Evolutionary conservation across 2,888 invertebrate genomes (phyloP).

Genomic region (Terebella lapidaria): DNA sequence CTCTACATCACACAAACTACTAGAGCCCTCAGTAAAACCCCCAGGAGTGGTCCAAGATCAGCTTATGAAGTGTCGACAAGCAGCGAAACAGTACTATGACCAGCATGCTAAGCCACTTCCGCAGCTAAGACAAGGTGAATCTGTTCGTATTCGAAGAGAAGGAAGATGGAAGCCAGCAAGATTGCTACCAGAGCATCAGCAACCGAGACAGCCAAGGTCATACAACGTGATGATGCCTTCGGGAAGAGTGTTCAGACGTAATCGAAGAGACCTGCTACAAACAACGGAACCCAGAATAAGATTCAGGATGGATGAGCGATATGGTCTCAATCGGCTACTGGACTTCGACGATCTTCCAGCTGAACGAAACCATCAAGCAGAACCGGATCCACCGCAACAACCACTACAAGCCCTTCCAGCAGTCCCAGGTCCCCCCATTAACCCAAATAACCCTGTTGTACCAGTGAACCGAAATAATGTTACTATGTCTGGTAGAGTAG

Average conservation of each 20-base stretch:
- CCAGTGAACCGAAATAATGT: too few relatives aligned
- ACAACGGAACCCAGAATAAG: neutral
- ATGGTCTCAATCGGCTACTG: too few relatives aligned
- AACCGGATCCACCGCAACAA: too few relatives aligned
- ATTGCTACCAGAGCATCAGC: neutral
- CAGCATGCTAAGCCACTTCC: neutral
- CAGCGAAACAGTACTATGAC: neutral
- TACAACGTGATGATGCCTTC: neutral
- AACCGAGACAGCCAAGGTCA: neutral
- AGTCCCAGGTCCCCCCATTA: too few relatives aligned
- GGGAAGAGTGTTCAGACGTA: neutral
- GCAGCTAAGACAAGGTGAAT: neutral
- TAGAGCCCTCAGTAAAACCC: neutral
- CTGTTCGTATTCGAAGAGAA: neutral
- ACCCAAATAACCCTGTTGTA: too few relatives aligned
- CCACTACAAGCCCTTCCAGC: too few relatives aligned
- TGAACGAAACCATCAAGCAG: too few relatives aligned
- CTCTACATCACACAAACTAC: neutral
- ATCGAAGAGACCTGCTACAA: neutral
- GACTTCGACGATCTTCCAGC: too few relatives aligned
- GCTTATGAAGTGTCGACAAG: neutral
- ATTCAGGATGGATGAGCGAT: too few relatives aligned
- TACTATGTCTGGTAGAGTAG: too few relatives aligned
- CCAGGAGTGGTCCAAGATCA: neutral
- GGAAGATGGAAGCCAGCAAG: neutral